A percentile compares a stretch with the other conserved stretches of the same genome.
phyloP scores from a whole-genome alignment of 2,797 vertebrate species.

The Anomalospiza imberbis region DNA sequence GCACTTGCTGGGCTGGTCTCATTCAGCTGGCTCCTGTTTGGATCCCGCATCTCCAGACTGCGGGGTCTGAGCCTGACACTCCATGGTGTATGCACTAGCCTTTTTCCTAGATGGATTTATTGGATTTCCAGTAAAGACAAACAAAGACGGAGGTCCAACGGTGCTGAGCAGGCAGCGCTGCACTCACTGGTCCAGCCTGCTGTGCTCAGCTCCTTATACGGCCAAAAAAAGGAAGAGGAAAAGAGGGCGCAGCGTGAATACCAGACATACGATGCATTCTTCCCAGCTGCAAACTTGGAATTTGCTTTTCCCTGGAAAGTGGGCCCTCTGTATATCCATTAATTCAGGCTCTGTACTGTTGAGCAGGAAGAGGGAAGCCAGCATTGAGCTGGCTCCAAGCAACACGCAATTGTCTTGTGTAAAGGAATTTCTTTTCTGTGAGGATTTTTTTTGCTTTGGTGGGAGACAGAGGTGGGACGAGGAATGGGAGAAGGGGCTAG shows the following conservation, averaged over 20 bases:
- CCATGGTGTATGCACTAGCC: not conserved
- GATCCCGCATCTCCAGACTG: not conserved
- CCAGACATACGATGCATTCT: slow-evolving; percentile 74
- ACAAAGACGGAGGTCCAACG: slow-evolving; percentile 31
- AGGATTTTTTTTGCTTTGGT: not conserved
- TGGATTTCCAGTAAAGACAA: slow-evolving; percentile 77
- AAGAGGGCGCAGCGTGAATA: slow-evolving; percentile 46
- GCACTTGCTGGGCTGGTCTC: not conserved
- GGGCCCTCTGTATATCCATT: slow-evolving; percentile 20
- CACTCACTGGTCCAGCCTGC: slow-evolving; percentile 28
- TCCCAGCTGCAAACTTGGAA: slow-evolving; percentile 41
- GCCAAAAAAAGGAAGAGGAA: slow-evolving; percentile 62
- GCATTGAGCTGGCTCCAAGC: slow-evolving; percentile 25
- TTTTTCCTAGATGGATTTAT: slow-evolving; percentile 72
- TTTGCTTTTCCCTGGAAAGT: slow-evolving; percentile 34
- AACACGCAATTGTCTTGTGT: not conserved
- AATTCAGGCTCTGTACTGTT: slow-evolving; percentile 24
- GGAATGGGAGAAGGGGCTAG: not conserved
- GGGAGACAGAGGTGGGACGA: not conserved
- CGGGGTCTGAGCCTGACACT: not conserved
- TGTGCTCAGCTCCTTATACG: slow-evolving; percentile 73
- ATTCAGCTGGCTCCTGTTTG: not conserved
- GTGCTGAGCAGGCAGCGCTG: slow-evolving; percentile 1
- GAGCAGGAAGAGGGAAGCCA: slow-evolving; percentile 44
- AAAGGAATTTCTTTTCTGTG: not conserved